Evolutionary conservation across 2,797 vertebrate genomes (phyloP).

Genomic region (Lagocephalus sceleratus): DNA sequence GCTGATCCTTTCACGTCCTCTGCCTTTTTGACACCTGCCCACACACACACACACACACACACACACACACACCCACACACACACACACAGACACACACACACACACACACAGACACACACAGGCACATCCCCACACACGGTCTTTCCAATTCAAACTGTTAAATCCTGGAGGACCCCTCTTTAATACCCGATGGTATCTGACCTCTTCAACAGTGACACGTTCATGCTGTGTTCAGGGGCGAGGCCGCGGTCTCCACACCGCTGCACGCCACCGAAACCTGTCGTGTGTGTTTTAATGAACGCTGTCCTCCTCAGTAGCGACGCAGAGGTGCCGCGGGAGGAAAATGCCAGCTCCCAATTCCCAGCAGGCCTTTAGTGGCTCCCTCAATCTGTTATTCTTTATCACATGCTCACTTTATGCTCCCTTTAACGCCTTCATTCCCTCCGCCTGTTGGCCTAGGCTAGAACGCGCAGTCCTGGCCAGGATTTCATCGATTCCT

Average conservation of each 20-base stretch:
- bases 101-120: not conserved
- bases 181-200: conserved; percentile 39
- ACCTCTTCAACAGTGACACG: conserved; percentile 34
- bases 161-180: conserved; percentile 31
- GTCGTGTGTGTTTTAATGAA: conserved; percentile 64
- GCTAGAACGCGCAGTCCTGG: conserved; percentile 45
- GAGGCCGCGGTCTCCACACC: conserved; percentile 46
- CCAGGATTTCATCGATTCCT: conserved; percentile 52
- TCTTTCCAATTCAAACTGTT: conserved; percentile 36
- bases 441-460: conserved; percentile 55
- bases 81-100: conserved; percentile 18
- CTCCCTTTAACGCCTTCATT: conserved; percentile 59
- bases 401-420: conserved; percentile 35
- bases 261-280: conserved; percentile 53
- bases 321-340: conserved; percentile 52
- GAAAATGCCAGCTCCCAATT: conserved; percentile 51
- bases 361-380: conserved; percentile 53
- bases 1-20: conserved; percentile 9
- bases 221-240: conserved; percentile 30
- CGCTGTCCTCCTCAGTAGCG: conserved; percentile 65
- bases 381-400: conserved; percentile 41
- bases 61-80: conserved; percentile 36
- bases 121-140: conserved; percentile 31
- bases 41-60: conserved; percentile 18
- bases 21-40: conserved; percentile 18